Conservation (phyloP, 2,797 vertebrate genomes). For the Pipistrellus pipistrellus region DNA sequence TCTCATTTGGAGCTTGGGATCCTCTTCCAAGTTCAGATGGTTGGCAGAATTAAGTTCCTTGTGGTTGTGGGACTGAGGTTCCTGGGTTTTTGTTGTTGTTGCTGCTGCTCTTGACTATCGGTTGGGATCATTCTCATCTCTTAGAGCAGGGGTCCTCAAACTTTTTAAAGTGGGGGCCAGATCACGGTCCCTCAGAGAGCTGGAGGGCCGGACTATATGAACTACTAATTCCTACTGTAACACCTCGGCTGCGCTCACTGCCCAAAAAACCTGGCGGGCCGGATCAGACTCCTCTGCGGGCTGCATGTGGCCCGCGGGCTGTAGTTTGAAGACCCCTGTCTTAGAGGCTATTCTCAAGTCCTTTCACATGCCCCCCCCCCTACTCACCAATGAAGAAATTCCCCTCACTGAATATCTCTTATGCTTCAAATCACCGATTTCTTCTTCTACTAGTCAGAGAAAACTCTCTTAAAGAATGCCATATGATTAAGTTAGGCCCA, state of each 20-base stretch:
- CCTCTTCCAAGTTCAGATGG: conserved; percentile 2
- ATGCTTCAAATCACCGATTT: conserved; percentile 45
- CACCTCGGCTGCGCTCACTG: too few relatives aligned
- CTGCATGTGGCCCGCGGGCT: too few relatives aligned
- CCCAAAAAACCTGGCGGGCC: too few relatives aligned
- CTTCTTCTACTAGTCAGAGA: not conserved
- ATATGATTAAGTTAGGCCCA: not conserved
- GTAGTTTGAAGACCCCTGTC: too few relatives aligned
- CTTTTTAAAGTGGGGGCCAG: too few relatives aligned
- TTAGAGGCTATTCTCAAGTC: not conserved
- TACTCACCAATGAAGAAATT: conserved; percentile 6
- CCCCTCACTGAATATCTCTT: conserved; percentile 38
- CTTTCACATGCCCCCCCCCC: not conserved
- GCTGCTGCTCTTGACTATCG: not conserved
- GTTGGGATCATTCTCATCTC: conserved; percentile 25
- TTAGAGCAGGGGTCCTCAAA: too few relatives aligned
- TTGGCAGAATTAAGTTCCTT: conserved; percentile 34
- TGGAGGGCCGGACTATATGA: too few relatives aligned
- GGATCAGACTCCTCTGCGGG: too few relatives aligned
- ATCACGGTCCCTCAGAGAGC: too few relatives aligned
- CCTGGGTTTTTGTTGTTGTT: not conserved
- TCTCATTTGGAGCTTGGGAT: not conserved
- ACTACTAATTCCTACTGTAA: too few relatives aligned
- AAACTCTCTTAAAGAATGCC: conserved; percentile 20
- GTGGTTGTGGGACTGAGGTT: not conserved